These are phyloP conservation scores for Bombyx mandarina DNA, from an alignment of 1,140 invertebrate genomes.

Conservation along the genomic window DNA sequence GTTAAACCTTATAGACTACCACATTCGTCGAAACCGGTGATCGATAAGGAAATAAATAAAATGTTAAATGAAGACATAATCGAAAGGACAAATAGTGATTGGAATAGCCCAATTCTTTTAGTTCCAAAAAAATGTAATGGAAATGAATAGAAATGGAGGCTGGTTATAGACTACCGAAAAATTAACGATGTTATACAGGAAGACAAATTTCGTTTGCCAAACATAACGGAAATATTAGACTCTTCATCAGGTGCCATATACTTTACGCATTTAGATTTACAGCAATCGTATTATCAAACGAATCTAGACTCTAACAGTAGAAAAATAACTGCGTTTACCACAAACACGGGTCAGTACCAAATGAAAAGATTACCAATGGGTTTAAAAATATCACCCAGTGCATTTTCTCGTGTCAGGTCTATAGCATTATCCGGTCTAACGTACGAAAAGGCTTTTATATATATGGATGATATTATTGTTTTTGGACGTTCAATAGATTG, in stretches of 20 bases:
- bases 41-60: constrained; percentile 10
- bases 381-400: background rate
- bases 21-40: constrained; percentile 2
- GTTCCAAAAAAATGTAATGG: background rate
- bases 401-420: constrained; percentile 4
- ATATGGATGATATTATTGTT: no score
- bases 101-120: constrained; percentile 6
- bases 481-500: constrained; percentile 22
- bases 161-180: constrained; percentile 5
- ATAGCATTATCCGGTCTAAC: constrained; percentile 7
- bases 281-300: constrained; percentile 5
- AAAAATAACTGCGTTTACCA: constrained; percentile 6
- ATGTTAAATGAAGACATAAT: constrained; percentile 14
- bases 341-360: constrained; percentile 6
- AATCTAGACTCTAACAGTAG: background rate
- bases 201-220: constrained; percentile 5
- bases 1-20: constrained; percentile 13
- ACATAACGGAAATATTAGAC: constrained; percentile 7
- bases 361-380: constrained; percentile 8
- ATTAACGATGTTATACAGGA: background rate
- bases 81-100: constrained; percentile 4
- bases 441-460: constrained; percentile 8
- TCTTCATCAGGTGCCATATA: constrained; percentile 5
- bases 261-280: constrained; percentile 8
- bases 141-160: constrained; percentile 1